A percentile compares a stretch with the other conserved stretches of the same genome.
Conservation (phyloP, 2,888 invertebrate species). For the Ligdia adustata region DNA sequence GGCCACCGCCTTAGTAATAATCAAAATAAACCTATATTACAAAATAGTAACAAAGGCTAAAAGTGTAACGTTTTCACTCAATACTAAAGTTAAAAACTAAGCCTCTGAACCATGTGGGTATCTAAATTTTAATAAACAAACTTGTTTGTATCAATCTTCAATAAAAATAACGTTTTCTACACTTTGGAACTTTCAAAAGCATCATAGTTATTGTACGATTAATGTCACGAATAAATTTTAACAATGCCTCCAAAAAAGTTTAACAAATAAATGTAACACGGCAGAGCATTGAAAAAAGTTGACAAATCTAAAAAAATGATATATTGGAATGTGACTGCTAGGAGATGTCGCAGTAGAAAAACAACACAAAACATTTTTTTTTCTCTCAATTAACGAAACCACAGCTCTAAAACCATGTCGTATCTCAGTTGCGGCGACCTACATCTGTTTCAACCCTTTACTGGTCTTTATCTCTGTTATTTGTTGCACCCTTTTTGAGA, state of each 20-base stretch:
- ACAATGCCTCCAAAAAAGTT: slow-evolving; percentile 31
- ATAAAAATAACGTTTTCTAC: no score
- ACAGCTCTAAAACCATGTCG: not conserved
- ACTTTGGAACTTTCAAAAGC: no score
- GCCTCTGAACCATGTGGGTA: no score
- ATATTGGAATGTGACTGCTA: slow-evolving; percentile 51
- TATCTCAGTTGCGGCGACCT: slow-evolving; percentile 6
- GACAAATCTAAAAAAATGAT: slow-evolving; percentile 57
- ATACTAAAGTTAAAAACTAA: no score
- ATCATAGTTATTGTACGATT: no score
- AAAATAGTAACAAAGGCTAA: no score
- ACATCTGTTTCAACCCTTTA: slow-evolving; percentile 18
- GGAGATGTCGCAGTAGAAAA: slow-evolving; percentile 5
- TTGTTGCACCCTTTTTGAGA: slow-evolving; percentile 12
- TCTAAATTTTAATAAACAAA: no score
- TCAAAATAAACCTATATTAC: no score
- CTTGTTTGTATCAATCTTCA: no score
- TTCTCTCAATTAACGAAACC: not conserved
- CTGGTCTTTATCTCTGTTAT: slow-evolving; percentile 28
- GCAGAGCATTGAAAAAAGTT: slow-evolving; percentile 45
- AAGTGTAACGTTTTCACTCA: no score
- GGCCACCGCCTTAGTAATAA: no score
- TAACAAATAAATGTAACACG: slow-evolving; percentile 49
- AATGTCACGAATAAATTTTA: no score
- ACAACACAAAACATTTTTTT: not conserved